Evolutionary conservation across 2,797 vertebrate genomes (phyloP).

Genomic region (Schizopygopsis pylzovi): DNA sequence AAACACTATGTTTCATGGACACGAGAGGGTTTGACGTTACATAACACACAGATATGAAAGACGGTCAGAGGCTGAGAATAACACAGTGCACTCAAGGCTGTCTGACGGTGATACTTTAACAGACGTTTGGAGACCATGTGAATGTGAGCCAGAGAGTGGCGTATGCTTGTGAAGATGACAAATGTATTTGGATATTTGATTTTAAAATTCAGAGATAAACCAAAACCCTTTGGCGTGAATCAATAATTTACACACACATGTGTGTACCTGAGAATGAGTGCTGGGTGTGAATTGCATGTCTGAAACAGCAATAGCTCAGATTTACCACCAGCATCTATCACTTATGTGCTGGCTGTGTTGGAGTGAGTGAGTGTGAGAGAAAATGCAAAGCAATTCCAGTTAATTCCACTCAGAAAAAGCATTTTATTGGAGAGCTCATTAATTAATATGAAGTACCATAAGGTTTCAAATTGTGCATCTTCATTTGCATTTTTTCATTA

Average conservation of each 20-base stretch:
- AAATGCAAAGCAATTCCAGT: slow-evolving; percentile 12
- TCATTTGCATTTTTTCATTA: slow-evolving; percentile 35
- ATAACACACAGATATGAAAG: slow-evolving; percentile 36
- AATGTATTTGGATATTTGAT: background rate
- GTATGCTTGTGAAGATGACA: background rate
- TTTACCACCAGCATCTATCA: background rate
- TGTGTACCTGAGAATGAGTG: background rate
- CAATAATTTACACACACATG: background rate
- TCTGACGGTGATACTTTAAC: slow-evolving; percentile 26
- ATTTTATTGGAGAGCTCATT: slow-evolving; percentile 1
- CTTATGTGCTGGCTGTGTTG: background rate
- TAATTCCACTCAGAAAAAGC: slow-evolving; percentile 10
- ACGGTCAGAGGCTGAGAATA: slow-evolving; percentile 19
- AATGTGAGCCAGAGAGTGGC: slow-evolving; percentile 5
- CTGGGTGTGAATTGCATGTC: background rate
- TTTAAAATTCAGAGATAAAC: background rate
- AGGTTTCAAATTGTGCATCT: slow-evolving; percentile 28
- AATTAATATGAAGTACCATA: slow-evolving; percentile 10
- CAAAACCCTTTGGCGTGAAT: background rate
- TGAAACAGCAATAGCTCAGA: background rate
- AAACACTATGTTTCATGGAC: slow-evolving; percentile 9
- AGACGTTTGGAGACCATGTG: slow-evolving; percentile 1
- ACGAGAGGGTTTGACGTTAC: slow-evolving; percentile 35
- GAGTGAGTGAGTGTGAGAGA: background rate
- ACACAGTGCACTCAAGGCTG: slow-evolving; percentile 33